These are phyloP conservation scores for Campodea augens DNA, from an alignment of 1,140 invertebrate genomes.

Conservation along the genomic window DNA sequence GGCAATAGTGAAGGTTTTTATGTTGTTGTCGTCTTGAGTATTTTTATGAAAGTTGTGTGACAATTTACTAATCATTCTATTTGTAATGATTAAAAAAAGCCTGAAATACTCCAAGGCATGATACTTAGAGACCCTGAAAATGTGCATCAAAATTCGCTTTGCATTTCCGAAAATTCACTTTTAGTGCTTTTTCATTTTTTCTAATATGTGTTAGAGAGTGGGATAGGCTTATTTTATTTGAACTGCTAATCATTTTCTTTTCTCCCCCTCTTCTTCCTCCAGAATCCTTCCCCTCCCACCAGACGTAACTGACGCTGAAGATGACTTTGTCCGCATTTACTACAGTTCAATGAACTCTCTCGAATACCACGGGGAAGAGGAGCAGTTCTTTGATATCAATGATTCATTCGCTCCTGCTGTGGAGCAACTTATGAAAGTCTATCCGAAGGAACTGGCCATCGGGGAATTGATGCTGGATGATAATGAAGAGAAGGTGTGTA, in stretches of 20 bases:
- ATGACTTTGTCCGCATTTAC: conserved; percentile 44
- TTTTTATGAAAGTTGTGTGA: conserved; percentile 5
- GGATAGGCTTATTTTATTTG: too few relatives aligned
- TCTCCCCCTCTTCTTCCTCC: too few relatives aligned
- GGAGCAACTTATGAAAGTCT: conserved; percentile 44
- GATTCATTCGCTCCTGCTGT: conserved; percentile 41
- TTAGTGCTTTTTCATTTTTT: too few relatives aligned
- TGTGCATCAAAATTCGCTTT: neutral
- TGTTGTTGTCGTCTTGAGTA: too few relatives aligned
- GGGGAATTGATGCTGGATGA: conserved; percentile 44
- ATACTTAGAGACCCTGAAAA: conserved; percentile 1
- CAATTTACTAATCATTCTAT: conserved; percentile 4
- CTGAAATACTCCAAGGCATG: neutral
- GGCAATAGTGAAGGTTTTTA: conserved; percentile 6
- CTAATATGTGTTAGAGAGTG: too few relatives aligned
- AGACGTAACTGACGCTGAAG: conserved; percentile 25
- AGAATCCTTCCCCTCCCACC: too few relatives aligned
- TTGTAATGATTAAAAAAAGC: conserved; percentile 1
- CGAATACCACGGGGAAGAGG: conserved; percentile 60
- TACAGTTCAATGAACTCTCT: conserved; percentile 64
- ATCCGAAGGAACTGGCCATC: conserved; percentile 54
- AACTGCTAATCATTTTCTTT: too few relatives aligned
- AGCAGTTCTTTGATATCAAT: conserved; percentile 54
- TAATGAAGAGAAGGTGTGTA: conserved; percentile 41
- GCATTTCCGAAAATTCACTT: too few relatives aligned